Evolutionary conservation across 2,113 vertebrate species (phyloP), one percentile per base, ranked within the genome.

Genomic region (Macrotis lagotis): DNA sequence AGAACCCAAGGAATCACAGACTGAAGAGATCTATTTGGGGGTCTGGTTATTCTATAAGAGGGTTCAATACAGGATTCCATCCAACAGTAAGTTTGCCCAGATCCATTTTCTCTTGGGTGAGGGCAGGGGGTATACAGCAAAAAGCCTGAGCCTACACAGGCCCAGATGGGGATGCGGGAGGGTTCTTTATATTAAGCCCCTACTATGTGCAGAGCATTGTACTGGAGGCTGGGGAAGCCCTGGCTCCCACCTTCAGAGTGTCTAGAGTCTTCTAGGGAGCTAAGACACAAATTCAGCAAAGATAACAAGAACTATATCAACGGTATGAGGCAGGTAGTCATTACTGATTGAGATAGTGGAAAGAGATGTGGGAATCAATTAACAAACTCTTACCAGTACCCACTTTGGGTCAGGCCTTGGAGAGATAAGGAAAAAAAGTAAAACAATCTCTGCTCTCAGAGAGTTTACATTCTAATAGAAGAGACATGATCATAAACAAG

Each of bases 391-490:
- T 22, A 74, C 37, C n/a, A 74, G 37, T 19, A 6, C 66, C 66
- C 37, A n/a, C 16, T 22, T n/a, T 22, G 37, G 37, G 66, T n/a
- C n/a, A 22, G 37, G 66, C 5, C n/a, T 2, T 44, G 66, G 37
- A 14, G 8, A 74, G 16, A n/a, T 37, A 74, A 74, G 49, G 88
- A 25, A 47, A 89, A 89, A 94, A 95, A 91, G 28, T 12, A 90
- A 47, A 89, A 95, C 1, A 55, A 16, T 47, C 14, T 49, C 49
- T 93, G 93, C 66, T 26, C 50, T 66, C 47, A 50, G 22, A 19
- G n/a, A 83, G 59, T 48, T 14, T 44, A 88, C 89, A 94, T 95
- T 94, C 91, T 53, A 94, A 37, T 37, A n/a, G 66, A 44, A n/a
- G 66, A 83, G n/a, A 24, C 31, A 66, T 37, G 31, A 37, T 37